These are phyloP conservation scores for Urocitellus parryii DNA, from an alignment of 2,113 vertebrate species.

Conservation along the genomic window DNA sequence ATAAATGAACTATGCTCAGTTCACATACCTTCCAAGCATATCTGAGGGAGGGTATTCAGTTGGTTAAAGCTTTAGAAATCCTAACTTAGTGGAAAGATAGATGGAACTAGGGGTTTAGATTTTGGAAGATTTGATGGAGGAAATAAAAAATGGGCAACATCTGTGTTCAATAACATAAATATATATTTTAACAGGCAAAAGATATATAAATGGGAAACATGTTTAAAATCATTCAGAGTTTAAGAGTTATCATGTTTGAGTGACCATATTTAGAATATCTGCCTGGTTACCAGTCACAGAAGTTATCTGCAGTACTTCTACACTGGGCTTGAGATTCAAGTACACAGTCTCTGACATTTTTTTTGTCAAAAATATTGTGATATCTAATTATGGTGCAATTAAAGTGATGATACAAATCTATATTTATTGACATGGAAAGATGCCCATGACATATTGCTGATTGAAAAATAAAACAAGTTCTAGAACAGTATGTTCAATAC, in stretches of 20 bases:
- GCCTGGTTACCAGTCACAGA: neutral
- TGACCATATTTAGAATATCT: neutral
- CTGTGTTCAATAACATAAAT: neutral
- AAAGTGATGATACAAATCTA: constrained; percentile 76
- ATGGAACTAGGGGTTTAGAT: neutral
- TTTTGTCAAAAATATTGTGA: constrained; percentile 67
- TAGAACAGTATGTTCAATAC: constrained; percentile 72
- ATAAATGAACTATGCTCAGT: neutral
- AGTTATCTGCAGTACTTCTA: neutral
- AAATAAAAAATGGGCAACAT: neutral
- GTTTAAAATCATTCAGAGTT: neutral
- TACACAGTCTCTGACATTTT: constrained; percentile 34
- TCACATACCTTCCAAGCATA: neutral
- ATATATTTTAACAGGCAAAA: constrained; percentile 31
- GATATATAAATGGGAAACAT: neutral
- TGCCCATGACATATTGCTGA: constrained; percentile 77
- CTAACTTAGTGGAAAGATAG: neutral
- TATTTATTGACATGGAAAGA: constrained; percentile 77
- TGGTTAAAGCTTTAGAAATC: neutral
- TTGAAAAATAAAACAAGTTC: constrained; percentile 75
- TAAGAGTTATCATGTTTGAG: constrained; percentile 16
- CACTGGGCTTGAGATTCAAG: neutral
- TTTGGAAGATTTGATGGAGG: neutral
- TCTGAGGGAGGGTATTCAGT: fast-evolving
- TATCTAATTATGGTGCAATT: constrained; percentile 76